Base-by-base conservation (phyloP, 2,113 vertebrate genomes). In the Lepus timidus region DNA sequence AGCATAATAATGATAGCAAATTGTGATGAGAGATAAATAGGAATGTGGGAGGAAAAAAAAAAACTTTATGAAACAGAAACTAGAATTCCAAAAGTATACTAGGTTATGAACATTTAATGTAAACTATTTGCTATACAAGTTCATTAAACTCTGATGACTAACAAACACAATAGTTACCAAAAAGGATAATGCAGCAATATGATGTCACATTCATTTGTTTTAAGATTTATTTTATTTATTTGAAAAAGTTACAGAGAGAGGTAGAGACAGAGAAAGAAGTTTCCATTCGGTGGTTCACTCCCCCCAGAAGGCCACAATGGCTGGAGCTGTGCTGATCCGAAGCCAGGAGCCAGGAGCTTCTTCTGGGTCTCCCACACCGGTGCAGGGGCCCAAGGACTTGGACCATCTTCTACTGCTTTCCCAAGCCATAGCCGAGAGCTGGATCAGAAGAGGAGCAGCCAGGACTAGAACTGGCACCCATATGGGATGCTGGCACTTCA, bases 1-100 rank as follows among this genome's bases (percentile, higher is more conserved):
- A 76, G 70, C 11, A 93, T 49, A 73, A 65, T 84, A 86, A 96
- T 55, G 64, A 19, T 27, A 95, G 36, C 44, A 87, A 89, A 51
- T 61, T 88, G 27, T 85, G 29, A 67, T 96, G 55, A 83, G 2
- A 52, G 25, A 82, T 87, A 78, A 88, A 73, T 19, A 67, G 9
- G 19, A 93, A 89, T 33, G 4, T 27, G n/a, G n/a, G 6, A 49
- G 3, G 22, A 22, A 36, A 62, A 75, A 75, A 36, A 64, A 67
- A 55, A 62, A 10, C 4, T 79, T 81, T 92, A 79, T 36, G 62
- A 92, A 62, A 19, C 44, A 92, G 39, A 85, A 87, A 80, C 80
- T 17, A 74, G 49, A 96, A 86, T 8, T 76, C n/a, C n/a, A 74
- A 39, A 80, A n/a, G 70, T 44, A 91, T 16, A 75, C 1, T 3